Base-by-base conservation (phyloP, 1,140 invertebrate genomes). In the Dysdera silvatica region DNA sequence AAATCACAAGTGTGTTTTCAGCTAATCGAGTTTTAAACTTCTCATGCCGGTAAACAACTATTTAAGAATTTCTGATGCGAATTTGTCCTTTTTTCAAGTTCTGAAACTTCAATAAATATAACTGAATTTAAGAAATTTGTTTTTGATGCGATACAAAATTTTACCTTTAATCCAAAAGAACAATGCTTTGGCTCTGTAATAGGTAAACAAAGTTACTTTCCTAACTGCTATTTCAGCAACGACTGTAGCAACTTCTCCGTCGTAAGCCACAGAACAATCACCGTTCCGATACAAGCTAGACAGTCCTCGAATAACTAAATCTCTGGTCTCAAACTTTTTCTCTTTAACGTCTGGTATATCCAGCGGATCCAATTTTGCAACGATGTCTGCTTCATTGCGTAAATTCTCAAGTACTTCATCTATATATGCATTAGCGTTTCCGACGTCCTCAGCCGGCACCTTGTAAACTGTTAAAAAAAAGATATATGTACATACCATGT, bases 81-180 rank as follows among this genome's bases (percentile, higher is more conserved):
- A n/a, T n/a, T n/a, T n/a, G n/a, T n/a, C n/a, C n/a, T n/a, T n/a
- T n/a, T n/a, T n/a, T n/a, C n/a, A n/a, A n/a, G n/a, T n/a, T n/a
- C n/a, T n/a, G n/a, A n/a, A n/a, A n/a, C n/a, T n/a, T n/a, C n/a
- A n/a, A n/a, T n/a, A n/a, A n/a, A n/a, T n/a, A n/a, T n/a, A n/a
- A n/a, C n/a, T n/a, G n/a, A n/a, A n/a, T n/a, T n/a, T n/a, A n/a
- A n/a, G n/a, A n/a, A n/a, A n/a, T n/a, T n/a, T n/a, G n/a, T n/a
- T n/a, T n/a, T n/a, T n/a, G n/a, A n/a, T n/a, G n/a, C n/a, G n/a
- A n/a, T n/a, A n/a, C n/a, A 6, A 0, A 7, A 18, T 31, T 28
- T 23, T 26, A 58, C 62, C 62, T 53, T 65, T 65, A 23, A 65
- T 60, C 55, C 62, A 60, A 28, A 65, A 58, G 28, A 65, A 65